Evolutionary conservation across 2,888 invertebrate genomes (phyloP), one percentile per base, ranked within the genome.

Genomic region (Cryptophagus acutangulus): DNA sequence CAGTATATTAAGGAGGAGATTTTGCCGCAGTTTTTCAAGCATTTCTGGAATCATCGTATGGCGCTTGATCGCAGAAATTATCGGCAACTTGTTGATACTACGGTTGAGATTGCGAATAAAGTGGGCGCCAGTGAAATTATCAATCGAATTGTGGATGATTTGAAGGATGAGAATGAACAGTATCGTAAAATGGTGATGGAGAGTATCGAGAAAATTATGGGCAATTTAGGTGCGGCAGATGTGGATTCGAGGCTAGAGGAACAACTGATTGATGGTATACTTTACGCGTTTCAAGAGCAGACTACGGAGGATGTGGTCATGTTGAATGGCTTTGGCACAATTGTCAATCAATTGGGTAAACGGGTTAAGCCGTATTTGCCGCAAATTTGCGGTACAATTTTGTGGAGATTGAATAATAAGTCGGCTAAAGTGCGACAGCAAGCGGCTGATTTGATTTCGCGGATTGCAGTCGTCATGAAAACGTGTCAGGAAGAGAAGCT

Each of bases 111-210:
- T 48, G 99, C 99, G 4, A 97, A 97, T 68, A 99, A 99, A 76
- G 96, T 97, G n/a, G 99, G 99, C n/a, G 92, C 96, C 2, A 94
- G 96, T 0, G 99, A 99, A 76, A 99, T 99, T 48, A 93, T 99
- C 45, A 94, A 93, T 68, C 79, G 97, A 48, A 92, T 99, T 31
- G 99, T 99, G 0, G 99, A 99, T 61, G 99, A 99, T 71, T 73
- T 99, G 41, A 99, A 99, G 71, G 99, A 99, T 66, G 99, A 99
- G 71, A 96, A 97, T 66, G 99, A 99, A 69, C 95, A 96, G 65
- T 99, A 99, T 70, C 79, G 99, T 45, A 99, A 99, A 74, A 99
- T 99, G 99, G 99, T 99, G 2, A 99, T 99, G 95, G 99, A 99
- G 70, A 97, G 96, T 0, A 97, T 99, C 42, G 99, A 99, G 67